phyloP scores from a whole-genome alignment of 2,113 vertebrate genomes.

The Perccottus glenii region DNA sequence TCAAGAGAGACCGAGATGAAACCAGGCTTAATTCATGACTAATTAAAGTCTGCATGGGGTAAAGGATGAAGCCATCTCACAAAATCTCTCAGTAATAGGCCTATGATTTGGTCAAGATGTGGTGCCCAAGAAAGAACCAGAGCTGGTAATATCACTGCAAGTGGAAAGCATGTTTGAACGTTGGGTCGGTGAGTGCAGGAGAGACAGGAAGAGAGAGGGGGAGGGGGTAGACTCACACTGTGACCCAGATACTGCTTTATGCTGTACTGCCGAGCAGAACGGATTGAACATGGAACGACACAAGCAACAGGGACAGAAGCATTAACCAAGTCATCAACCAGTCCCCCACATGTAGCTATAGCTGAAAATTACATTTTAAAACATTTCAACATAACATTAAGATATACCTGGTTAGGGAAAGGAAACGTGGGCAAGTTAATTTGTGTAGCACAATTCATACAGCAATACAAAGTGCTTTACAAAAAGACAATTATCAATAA shows the following conservation, averaged over 20 bases:
- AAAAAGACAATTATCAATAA: too few relatives aligned
- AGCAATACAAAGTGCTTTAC: too few relatives aligned
- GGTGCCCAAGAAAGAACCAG: slow-evolving; percentile 27
- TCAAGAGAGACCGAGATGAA: slow-evolving; percentile 49
- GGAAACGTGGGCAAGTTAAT: too few relatives aligned
- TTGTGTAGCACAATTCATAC: too few relatives aligned
- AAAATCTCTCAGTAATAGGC: slow-evolving; percentile 61
- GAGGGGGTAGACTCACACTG: slow-evolving; percentile 9
- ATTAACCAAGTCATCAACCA: neutral
- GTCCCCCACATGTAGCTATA: neutral
- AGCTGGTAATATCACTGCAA: slow-evolving; percentile 44
- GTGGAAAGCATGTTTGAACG: slow-evolving; percentile 41
- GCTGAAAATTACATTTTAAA: neutral
- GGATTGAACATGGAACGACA: slow-evolving; percentile 37
- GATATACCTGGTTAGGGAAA: too few relatives aligned
- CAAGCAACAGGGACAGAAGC: slow-evolving; percentile 15
- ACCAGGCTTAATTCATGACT: slow-evolving; percentile 75
- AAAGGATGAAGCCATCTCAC: slow-evolving; percentile 57
- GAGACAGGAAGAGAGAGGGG: neutral
- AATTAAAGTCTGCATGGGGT: slow-evolving; percentile 72
- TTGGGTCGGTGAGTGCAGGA: slow-evolving; percentile 34
- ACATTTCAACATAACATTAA: too few relatives aligned
- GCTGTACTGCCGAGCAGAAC: slow-evolving; percentile 16
- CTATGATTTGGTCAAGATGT: slow-evolving; percentile 69
- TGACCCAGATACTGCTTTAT: slow-evolving; percentile 51